These are phyloP conservation scores for Percopsis transmontana DNA, from an alignment of 2,113 vertebrate genomes.

Conservation along the genomic window DNA sequence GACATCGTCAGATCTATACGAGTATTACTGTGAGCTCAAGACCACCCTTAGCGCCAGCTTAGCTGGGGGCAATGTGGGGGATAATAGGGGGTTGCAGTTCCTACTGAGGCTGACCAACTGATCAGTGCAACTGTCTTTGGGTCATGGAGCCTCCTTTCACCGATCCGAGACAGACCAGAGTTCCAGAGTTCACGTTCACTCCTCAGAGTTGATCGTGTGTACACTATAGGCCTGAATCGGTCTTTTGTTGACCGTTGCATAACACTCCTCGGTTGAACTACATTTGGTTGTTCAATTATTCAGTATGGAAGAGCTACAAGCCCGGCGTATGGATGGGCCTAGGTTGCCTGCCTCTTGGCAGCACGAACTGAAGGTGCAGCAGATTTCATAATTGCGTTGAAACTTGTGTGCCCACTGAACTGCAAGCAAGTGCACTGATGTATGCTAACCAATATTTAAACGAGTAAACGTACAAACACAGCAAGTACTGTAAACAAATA, in stretches of 20 bases:
- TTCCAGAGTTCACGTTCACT: not conserved
- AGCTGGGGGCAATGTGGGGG: conserved; percentile 4
- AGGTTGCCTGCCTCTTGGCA: not conserved
- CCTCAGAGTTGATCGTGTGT: not conserved
- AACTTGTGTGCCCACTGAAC: not conserved
- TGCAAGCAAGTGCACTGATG: not conserved
- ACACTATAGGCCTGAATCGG: not conserved
- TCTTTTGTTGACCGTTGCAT: conserved; percentile 3
- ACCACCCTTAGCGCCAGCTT: conserved; percentile 16
- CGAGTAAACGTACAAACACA: conserved; percentile 3
- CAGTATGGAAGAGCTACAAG: not conserved
- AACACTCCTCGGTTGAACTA: conserved; percentile 5
- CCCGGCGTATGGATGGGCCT: not conserved
- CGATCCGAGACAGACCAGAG: conserved; percentile 2
- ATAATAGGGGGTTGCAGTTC: not conserved
- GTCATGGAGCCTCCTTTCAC: conserved; percentile 1
- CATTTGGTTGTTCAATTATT: conserved; percentile 9
- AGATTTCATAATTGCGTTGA: too few relatives aligned
- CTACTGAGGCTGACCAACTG: conserved; percentile 2
- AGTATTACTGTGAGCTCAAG: conserved; percentile 25
- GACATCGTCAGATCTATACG: not conserved
- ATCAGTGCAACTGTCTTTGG: not conserved
- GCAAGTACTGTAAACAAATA: not conserved
- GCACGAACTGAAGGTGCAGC: too few relatives aligned
- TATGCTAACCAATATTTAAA: not conserved